Evolutionary conservation across 2,113 vertebrate species (phyloP), one percentile per base, ranked within the genome.

Genomic region (Rutilus rutilus): DNA sequence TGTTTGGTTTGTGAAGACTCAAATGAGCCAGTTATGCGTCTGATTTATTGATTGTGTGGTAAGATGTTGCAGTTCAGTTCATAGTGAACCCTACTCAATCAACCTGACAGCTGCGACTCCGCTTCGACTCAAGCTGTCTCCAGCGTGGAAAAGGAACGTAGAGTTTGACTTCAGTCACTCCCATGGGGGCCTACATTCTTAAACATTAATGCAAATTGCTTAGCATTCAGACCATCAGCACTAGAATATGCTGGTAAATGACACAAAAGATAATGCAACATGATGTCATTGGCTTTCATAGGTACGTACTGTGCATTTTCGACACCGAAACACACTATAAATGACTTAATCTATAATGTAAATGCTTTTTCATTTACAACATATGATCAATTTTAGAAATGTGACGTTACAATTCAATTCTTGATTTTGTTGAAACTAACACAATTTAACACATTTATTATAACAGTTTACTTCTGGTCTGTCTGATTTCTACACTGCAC

Each of bases 61-160:
- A 86, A 85, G 71, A 82, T 77, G 88, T 89, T 89, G 78, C 85
- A 89, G 88, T 85, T 85, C 59, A 86, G 71, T 89, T 89, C 85
- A 84, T 87, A 82, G 73, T 78, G 86, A 87, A 85, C 82, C 82
- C 74, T 62, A 73, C 82, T 89, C 86, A 85, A 81, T 87, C 83
- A 87, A 85, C 75, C 71, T 89, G 86, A 87, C 83, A 87, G 78
- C 71, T n/a, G n/a, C 17, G 79, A 86, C 84, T 67, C 78, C 45
- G 52, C 60, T 19, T n/a, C 23, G 64, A 88, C 84, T 76, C 79
- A 33, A 79, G 45, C 84, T 21, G 65, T 78, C 84, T 79, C 65
- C 64, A 85, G 27, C 62, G 4, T 65, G 23, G 50, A 85, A 33
- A 42, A 23, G 39, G 64, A 59, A 73, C 5, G 67, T 25, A 27